Conservation (phyloP, 30 jellyfish, hydroid and myxozoan genomes). For the Turritopsis rubra region DNA sequence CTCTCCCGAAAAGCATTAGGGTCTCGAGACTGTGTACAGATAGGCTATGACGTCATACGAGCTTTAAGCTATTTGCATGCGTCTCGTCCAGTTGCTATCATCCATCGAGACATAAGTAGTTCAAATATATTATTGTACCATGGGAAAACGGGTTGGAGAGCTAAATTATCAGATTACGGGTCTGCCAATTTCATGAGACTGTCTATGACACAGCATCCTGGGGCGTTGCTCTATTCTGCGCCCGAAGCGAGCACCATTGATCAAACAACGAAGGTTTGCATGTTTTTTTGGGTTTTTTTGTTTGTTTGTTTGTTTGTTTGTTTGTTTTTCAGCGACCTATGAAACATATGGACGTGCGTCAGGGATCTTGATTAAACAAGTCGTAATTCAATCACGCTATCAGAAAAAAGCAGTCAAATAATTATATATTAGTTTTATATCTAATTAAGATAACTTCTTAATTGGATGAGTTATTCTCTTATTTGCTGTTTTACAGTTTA, state of each 20-base stretch:
- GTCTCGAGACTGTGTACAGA: conserved; percentile 25
- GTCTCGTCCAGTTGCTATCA: conserved; percentile 65
- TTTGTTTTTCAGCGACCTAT: no score
- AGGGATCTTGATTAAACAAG: no score
- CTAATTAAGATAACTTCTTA: no score
- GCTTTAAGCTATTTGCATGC: conserved; percentile 73
- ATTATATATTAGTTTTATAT: no score
- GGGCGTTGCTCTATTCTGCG: conserved; percentile 84
- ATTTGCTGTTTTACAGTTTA: no score
- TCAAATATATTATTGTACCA: conserved; percentile 68
- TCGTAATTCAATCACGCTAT: no score
- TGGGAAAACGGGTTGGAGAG: conserved; percentile 63
- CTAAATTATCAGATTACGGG: conserved; percentile 85
- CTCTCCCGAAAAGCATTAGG: conserved; percentile 37
- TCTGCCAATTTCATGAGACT: conserved; percentile 86
- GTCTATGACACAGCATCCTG: conserved; percentile 87
- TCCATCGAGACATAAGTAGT: conserved; percentile 93
- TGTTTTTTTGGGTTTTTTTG: not conserved
- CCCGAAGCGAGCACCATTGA: conserved; percentile 82
- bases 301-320: not conserved
- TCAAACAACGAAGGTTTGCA: conserved; percentile 80
- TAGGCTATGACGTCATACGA: conserved; percentile 61
- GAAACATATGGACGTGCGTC: no score
- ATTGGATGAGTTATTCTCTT: no score
- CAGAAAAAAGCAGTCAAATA: no score